These are phyloP conservation scores for Chamaea fasciata DNA, from an alignment of 2,113 vertebrate genomes.

Conservation along the genomic window DNA sequence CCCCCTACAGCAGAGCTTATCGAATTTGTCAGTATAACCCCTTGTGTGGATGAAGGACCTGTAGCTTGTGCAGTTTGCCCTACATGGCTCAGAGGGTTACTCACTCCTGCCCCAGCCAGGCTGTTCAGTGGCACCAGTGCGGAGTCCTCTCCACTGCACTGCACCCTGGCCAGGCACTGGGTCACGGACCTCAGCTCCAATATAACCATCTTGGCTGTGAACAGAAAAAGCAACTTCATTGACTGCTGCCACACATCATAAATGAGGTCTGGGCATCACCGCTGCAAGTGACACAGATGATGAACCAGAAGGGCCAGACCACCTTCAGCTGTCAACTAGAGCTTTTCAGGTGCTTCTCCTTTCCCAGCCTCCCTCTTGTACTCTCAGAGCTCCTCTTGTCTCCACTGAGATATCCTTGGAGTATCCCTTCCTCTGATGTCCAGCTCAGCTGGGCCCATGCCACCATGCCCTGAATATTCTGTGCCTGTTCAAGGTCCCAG, in stretches of 20 bases:
- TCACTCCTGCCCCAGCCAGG: neutral
- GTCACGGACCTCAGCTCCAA: neutral
- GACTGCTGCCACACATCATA: rapidly evolving
- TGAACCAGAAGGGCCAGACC: neutral
- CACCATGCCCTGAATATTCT: rapidly evolving
- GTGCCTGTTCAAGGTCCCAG: rapidly evolving
- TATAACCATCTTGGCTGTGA: rapidly evolving
- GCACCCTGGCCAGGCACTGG: rapidly evolving
- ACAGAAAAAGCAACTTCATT: rapidly evolving
- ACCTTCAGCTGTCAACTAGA: neutral
- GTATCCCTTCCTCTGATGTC: no score
- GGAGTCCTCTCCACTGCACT: neutral
- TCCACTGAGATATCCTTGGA: neutral
- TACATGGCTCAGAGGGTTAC: no score
- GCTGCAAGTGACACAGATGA: rapidly evolving
- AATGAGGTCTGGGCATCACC: rapidly evolving
- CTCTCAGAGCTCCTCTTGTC: neutral
- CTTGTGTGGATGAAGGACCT: neutral
- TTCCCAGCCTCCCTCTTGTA: rapidly evolving
- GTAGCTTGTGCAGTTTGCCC: neutral
- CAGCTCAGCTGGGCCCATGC: neutral
- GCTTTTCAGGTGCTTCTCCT: neutral
- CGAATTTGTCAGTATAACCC: no score
- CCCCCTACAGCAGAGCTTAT: no score
- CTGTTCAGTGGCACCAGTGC: neutral